A percentile compares a stretch with the other conserved stretches of the same genome.
Evolutionary conservation across 2,888 invertebrate genomes (phyloP).

Genomic region (Geotrupes spiniger): DNA sequence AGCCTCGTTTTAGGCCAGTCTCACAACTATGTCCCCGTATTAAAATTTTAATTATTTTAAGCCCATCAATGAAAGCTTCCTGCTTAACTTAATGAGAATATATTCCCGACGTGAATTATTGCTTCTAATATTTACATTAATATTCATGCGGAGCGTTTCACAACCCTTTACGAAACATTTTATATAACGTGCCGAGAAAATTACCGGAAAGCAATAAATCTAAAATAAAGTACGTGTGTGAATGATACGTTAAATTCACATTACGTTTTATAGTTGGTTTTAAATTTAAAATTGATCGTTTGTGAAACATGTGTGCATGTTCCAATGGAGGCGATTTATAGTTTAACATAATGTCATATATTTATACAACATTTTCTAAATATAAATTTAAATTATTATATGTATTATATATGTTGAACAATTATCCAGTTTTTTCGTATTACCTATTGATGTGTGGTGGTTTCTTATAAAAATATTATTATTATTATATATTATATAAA

Average conservation of each 20-base stretch:
- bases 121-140: conserved; percentile 22
- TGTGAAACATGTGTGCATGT: too few relatives aligned
- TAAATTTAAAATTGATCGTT: too few relatives aligned
- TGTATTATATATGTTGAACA: too few relatives aligned
- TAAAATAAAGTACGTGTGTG: conserved; percentile 6
- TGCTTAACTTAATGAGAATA: conserved; percentile 19
- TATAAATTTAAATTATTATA: too few relatives aligned
- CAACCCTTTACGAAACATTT: conserved; percentile 18
- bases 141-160: conserved; percentile 21
- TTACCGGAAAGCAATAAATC: conserved; percentile 17
- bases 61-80: conserved; percentile 17
- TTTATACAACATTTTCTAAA: too few relatives aligned
- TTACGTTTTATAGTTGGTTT: background rate
- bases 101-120: conserved; percentile 18
- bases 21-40: conserved; percentile 19
- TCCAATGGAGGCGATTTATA: too few relatives aligned
- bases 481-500: too few relatives aligned
- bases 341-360: too few relatives aligned
- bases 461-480: too few relatives aligned
- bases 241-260: background rate
- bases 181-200: conserved; percentile 9
- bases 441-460: too few relatives aligned
- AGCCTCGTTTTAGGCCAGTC: conserved; percentile 17
- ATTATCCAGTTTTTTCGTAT: too few relatives aligned
- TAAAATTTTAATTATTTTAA: conserved; percentile 33